Percentiles rank a stretch among this genome's conserved stretches.
These are phyloP conservation scores for Sorex fumeus DNA, from an alignment of 2,113 vertebrate species.

Conservation along the genomic window DNA sequence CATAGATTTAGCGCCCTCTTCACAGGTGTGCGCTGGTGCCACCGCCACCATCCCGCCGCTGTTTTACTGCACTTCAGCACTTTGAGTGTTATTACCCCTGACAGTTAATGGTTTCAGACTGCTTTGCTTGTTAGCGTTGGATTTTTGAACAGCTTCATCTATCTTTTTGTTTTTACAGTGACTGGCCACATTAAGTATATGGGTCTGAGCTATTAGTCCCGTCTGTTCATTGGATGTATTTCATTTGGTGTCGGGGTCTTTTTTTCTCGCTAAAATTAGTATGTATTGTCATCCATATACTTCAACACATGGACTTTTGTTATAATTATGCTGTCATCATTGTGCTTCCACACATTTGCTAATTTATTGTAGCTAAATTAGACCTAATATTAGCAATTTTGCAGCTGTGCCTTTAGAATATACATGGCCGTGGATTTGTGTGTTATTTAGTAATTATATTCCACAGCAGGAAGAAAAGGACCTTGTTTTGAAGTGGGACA, in stretches of 20 bases:
- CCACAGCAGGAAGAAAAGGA: constrained; percentile 82
- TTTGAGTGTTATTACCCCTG: constrained; percentile 92
- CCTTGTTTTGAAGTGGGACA: constrained; percentile 75
- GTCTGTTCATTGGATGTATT: constrained; percentile 89
- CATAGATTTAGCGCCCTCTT: constrained; percentile 89
- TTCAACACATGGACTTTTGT: constrained; percentile 91
- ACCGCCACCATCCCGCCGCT: constrained; percentile 85
- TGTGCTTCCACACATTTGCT: constrained; percentile 91
- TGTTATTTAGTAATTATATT: constrained; percentile 90
- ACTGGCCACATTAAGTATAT: constrained; percentile 92
- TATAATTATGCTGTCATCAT: constrained; percentile 93
- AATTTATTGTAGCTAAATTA: constrained; percentile 94
- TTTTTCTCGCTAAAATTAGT: constrained; percentile 90
- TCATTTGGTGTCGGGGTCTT: constrained; percentile 85
- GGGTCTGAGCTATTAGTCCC: constrained; percentile 91
- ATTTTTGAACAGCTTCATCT: constrained; percentile 91
- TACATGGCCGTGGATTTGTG: constrained; percentile 87
- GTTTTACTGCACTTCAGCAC: constrained; percentile 89
- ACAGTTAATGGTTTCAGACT: constrained; percentile 92
- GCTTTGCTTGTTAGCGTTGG: constrained; percentile 90
- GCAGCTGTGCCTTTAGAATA: constrained; percentile 91
- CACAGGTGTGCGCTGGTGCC: constrained; percentile 90
- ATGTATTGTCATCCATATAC: constrained; percentile 92
- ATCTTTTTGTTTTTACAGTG: constrained; percentile 93
- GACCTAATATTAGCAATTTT: constrained; percentile 94